These are phyloP conservation scores for Sander vitreus DNA, from an alignment of 2,113 vertebrate species.

Conservation along the genomic window DNA sequence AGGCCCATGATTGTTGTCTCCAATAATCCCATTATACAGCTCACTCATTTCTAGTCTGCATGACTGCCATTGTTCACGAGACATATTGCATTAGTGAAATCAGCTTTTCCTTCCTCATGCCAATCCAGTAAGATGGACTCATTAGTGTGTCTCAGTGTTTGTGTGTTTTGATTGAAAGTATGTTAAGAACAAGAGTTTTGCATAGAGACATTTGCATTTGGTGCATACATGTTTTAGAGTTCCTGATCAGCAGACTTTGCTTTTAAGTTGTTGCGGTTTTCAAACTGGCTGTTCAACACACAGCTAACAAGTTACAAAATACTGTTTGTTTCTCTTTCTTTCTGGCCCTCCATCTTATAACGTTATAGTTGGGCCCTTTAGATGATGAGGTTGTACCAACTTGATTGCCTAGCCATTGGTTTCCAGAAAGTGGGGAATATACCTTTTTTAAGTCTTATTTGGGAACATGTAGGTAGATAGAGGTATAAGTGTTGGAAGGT, in stretches of 20 bases:
- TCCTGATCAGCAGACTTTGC: background rate
- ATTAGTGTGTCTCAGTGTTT: background rate
- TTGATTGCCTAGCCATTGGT: background rate
- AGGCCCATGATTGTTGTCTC: background rate
- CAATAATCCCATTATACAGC: background rate
- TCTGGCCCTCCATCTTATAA: background rate
- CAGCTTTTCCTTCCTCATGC: background rate
- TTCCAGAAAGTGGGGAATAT: background rate
- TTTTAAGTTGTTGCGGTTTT: background rate
- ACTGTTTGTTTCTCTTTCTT: background rate
- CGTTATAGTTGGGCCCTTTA: background rate
- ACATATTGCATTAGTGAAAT: background rate
- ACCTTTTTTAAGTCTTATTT: background rate
- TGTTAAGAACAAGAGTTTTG: background rate
- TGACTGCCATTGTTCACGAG: background rate
- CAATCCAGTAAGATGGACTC: background rate
- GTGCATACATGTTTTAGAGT: background rate
- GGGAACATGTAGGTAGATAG: background rate
- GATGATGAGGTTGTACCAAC: background rate
- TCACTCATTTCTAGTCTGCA: slow-evolving; percentile 16
- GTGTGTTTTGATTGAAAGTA: slow-evolving; percentile 10
- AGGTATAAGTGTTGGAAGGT: background rate
- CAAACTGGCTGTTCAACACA: background rate
- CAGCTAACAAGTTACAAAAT: background rate
- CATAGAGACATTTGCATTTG: background rate